phyloP scores from a whole-genome alignment of 2,113 vertebrate genomes.

The Atrichornis clamosus region DNA sequence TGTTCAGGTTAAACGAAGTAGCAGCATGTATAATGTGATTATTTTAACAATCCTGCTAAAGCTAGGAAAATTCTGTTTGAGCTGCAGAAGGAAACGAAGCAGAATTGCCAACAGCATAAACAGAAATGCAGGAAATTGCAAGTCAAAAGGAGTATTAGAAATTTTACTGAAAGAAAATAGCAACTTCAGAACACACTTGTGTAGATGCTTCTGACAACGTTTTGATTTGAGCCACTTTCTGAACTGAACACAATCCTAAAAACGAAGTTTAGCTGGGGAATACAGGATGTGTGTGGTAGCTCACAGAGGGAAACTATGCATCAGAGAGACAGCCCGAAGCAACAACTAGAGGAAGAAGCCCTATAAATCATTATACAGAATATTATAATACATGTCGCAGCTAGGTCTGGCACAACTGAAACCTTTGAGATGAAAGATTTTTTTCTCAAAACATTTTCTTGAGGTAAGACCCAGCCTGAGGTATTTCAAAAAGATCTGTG shows the following conservation, averaged over 20 bases:
- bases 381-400: background rate
- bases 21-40: background rate
- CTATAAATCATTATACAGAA: background rate
- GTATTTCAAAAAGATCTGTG: background rate
- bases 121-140: background rate
- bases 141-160: background rate
- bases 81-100: background rate
- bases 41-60: background rate
- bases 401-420: background rate
- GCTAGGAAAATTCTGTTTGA: background rate
- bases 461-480: background rate
- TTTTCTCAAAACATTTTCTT: too few relatives aligned
- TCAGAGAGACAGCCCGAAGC: background rate
- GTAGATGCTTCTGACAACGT: background rate
- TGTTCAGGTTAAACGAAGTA: background rate
- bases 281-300: rapidly evolving
- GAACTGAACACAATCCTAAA: background rate
- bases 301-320: background rate
- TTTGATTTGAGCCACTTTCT: background rate
- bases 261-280: background rate
- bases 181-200: background rate
- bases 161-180: background rate
- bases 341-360: background rate
- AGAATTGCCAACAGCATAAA: background rate
- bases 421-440: background rate